Conservation (phyloP, 2,113 vertebrate species). For the Haemorhous mexicanus region DNA sequence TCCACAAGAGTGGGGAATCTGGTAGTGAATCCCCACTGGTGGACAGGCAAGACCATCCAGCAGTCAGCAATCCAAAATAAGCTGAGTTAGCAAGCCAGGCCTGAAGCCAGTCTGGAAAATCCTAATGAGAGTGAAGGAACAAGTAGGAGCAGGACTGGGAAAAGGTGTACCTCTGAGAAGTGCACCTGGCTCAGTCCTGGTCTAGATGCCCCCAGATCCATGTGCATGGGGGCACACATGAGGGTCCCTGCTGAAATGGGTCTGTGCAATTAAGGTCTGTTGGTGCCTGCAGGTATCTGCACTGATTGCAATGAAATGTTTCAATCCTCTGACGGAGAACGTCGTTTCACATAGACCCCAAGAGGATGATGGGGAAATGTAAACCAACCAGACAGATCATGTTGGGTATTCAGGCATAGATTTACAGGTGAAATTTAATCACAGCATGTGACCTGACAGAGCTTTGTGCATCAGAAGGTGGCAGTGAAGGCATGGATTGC, state of each 20-base stretch:
- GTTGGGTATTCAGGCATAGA: background rate
- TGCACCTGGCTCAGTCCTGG: background rate
- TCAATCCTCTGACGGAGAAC: background rate
- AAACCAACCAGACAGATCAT: background rate
- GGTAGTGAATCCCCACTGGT: fast-evolving
- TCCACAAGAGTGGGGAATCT: background rate
- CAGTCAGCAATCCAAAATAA: background rate
- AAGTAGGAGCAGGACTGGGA: background rate
- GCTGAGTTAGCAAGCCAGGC: fast-evolving
- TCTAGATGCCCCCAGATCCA: background rate
- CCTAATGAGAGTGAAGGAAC: background rate
- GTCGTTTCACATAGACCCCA: background rate
- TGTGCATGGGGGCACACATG: fast-evolving
- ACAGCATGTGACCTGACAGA: background rate
- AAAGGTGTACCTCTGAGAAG: background rate
- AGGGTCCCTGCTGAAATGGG: background rate
- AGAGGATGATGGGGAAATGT: background rate
- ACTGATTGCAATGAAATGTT: background rate
- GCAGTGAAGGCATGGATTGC: background rate
- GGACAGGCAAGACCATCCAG: background rate
- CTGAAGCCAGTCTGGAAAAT: background rate
- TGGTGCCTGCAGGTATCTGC: background rate
- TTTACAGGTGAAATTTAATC: background rate
- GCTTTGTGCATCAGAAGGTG: background rate
- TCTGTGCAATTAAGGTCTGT: fast-evolving